A percentile compares a stretch with the other conserved stretches of the same genome.
These are phyloP conservation scores for Vicugna pacos DNA, from an alignment of 2,113 vertebrate species.

Conservation along the genomic window DNA sequence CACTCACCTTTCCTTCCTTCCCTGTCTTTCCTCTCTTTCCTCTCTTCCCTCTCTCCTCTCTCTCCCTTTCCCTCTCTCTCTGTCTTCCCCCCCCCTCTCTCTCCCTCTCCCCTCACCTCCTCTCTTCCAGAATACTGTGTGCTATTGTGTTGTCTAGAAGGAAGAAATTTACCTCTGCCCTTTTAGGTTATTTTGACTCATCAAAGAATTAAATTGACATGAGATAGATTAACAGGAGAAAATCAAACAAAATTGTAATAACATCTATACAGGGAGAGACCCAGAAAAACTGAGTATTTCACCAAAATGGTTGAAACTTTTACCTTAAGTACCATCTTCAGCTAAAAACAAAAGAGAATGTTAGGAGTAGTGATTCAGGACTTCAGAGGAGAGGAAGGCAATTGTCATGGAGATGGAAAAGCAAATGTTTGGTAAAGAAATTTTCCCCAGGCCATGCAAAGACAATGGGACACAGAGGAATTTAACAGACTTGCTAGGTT, in stretches of 20 bases:
- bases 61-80: neutral
- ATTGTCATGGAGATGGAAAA: neutral
- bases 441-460: neutral
- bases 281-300: neutral
- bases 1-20: neutral
- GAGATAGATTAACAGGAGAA: neutral
- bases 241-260: neutral
- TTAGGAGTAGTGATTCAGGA: neutral
- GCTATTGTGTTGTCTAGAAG: neutral
- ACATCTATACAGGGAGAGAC: neutral
- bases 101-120: fast-evolving
- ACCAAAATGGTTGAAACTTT: neutral
- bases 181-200: neutral
- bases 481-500: neutral
- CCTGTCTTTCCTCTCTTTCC: fast-evolving
- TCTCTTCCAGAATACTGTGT: neutral
- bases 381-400: neutral
- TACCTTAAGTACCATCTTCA: neutral
- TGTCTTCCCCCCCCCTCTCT: fast-evolving
- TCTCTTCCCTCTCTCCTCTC: fast-evolving
- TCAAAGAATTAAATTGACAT: neutral
- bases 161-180: neutral
- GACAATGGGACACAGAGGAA: neutral
- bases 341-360: neutral
- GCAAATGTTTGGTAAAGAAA: neutral